These are phyloP conservation scores for Eulemur rubriventer DNA, from an alignment of 2,797 vertebrate genomes.

Conservation along the genomic window DNA sequence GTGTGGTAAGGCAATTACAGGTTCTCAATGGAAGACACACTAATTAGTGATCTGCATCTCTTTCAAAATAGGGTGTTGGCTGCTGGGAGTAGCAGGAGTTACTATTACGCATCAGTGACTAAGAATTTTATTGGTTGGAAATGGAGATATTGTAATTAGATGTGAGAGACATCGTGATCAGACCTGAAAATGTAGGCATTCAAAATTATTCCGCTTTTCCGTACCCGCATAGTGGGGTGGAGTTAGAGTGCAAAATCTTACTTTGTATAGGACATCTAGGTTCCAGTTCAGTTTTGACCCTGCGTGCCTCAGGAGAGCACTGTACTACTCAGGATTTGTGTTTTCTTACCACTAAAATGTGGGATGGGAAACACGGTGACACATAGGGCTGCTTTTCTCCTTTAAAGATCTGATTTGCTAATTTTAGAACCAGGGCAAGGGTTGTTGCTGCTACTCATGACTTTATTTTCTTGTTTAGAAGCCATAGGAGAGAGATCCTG, in stretches of 20 bases:
- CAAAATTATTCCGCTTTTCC: not conserved
- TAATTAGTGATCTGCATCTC: constrained; percentile 69
- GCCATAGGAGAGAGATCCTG: not conserved
- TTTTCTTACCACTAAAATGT: not conserved
- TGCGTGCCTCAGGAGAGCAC: not conserved
- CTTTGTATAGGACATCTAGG: not conserved
- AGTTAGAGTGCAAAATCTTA: not conserved
- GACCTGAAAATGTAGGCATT: constrained; percentile 46
- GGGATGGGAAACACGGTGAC: not conserved
- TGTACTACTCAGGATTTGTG: not conserved
- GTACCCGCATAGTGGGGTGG: not conserved
- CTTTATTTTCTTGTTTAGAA: not conserved
- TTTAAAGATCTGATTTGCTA: not conserved
- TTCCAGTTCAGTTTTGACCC: not conserved
- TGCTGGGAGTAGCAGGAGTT: constrained; percentile 63
- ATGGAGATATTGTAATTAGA: constrained; percentile 70
- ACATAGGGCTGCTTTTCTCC: not conserved
- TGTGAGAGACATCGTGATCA: constrained; percentile 19
- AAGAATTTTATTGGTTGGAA: constrained; percentile 71
- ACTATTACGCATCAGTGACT: constrained; percentile 67
- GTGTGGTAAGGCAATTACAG: constrained; percentile 70
- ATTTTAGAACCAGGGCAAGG: not conserved
- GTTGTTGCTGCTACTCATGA: not conserved
- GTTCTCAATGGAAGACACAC: constrained; percentile 60
- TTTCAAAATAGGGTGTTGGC: constrained; percentile 58